These are phyloP conservation scores for Digitonthophagus gazella DNA, from an alignment of 2,888 invertebrate species.

Conservation along the genomic window DNA sequence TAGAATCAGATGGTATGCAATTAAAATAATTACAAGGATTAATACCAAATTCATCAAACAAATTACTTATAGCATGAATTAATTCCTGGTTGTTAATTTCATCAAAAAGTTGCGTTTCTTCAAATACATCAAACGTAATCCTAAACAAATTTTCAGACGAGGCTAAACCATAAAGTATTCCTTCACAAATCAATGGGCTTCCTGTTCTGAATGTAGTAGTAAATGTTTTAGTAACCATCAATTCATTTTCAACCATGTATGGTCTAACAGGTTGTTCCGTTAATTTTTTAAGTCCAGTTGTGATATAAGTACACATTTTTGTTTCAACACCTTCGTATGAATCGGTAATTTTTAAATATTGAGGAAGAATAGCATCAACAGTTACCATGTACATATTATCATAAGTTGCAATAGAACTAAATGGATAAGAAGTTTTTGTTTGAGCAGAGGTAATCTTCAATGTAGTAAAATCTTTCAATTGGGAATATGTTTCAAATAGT, in stretches of 20 bases:
- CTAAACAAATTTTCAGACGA: conserved; percentile 14
- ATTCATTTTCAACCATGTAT: conserved; percentile 1
- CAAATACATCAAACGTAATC: conserved; percentile 20
- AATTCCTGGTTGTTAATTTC: conserved; percentile 17
- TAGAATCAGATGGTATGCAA: not conserved
- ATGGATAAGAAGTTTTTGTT: not conserved
- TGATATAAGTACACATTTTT: conserved; percentile 25
- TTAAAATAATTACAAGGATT: conserved; percentile 21
- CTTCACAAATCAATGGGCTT: conserved; percentile 26
- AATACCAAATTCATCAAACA: conserved; percentile 16
- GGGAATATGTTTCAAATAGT: conserved; percentile 19
- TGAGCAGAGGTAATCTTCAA: conserved; percentile 23
- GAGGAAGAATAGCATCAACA: conserved; percentile 1
- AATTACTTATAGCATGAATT: conserved; percentile 15
- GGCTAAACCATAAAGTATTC: conserved; percentile 25
- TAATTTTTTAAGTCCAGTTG: conserved; percentile 12
- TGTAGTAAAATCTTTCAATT: conserved; percentile 20
- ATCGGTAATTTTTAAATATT: conserved; percentile 18
- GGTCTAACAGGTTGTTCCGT: conserved; percentile 16
- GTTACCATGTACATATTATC: not conserved
- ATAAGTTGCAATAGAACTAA: not conserved
- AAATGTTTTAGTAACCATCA: conserved; percentile 21
- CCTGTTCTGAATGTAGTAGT: conserved; percentile 22
- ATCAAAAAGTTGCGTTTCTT: not conserved
- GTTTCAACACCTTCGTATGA: conserved; percentile 12